Base-by-base conservation (phyloP, 2,888 invertebrate genomes). In the Emmelina monodactyla region DNA sequence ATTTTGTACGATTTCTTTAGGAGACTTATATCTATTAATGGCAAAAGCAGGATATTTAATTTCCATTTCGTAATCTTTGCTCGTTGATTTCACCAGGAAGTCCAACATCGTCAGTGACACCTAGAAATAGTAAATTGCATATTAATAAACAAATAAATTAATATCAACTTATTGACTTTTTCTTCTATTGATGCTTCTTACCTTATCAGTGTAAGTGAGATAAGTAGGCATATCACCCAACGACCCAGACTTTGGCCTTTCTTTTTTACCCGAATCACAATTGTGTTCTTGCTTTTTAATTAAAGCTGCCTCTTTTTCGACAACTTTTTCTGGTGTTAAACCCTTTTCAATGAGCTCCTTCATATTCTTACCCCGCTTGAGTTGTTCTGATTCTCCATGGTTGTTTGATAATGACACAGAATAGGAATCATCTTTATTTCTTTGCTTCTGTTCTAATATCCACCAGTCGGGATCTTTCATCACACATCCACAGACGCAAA, bases 391-490 rank as follows among this genome's bases (percentile, higher is more conserved):
- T 40, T 73, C 75, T 10, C 55, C 67, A n/a, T 80, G 73, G 2
- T 76, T 68, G 32, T 75, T 78, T 1, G 71, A 71, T 28, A 82
- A 65, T 0, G 85, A 83, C 12, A 60, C 64, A 55, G 62, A 56
- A 14, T 57, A 42, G 43, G 52, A 62, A 5, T 47, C 48, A 31
- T 63, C 62, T 39, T 63, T 61, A 46, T 47, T 50, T 3, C 40
- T 50, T 34, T 49, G 53, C 55, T 78, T 83, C 49, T 88, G 87
- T 48, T 87, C 87, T 32, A 76, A 47, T 6, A 71, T 81, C 82
- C 86, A 85, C 93, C 94, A 94, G 47, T 92, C 91, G 1, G 94
- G 90, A 60, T 94, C 94, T 33, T 90, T 82, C 91, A 95, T 93
- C 0, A 94, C 82, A 14, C 89, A 85, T 0, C 94, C 94, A 58